phyloP scores from a whole-genome alignment of 2,113 vertebrate genomes.

The Tor tambroides region DNA sequence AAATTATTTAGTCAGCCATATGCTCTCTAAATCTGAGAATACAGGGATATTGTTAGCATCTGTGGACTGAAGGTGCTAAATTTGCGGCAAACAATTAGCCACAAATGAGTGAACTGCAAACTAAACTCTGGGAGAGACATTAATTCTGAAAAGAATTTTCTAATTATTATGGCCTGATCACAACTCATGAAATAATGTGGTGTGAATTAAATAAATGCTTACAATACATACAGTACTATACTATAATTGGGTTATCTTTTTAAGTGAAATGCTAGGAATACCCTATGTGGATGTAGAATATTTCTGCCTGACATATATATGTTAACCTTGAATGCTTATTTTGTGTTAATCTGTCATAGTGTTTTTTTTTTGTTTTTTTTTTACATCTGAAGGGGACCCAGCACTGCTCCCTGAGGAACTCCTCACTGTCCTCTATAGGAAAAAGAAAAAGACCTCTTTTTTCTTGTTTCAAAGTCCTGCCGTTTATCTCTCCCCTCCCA shows the following conservation, averaged over 20 bases:
- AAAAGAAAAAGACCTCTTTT: background rate
- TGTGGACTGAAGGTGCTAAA: slow-evolving; percentile 2
- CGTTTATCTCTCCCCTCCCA: slow-evolving; percentile 14
- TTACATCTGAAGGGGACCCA: background rate
- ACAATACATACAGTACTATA: background rate
- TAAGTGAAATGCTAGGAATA: background rate
- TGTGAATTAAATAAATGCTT: background rate
- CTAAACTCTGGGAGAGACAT: background rate
- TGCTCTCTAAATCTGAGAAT: slow-evolving; percentile 8
- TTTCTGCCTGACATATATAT: background rate
- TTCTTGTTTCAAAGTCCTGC: background rate
- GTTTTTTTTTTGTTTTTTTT: background rate
- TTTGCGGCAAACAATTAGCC: background rate
- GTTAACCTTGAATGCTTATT: background rate
- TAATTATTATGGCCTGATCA: too few species aligned
- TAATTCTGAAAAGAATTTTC: too few species aligned
- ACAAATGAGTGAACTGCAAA: slow-evolving; percentile 1
- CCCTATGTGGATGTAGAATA: background rate
- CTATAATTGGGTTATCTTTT: background rate
- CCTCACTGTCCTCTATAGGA: background rate
- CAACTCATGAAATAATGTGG: background rate
- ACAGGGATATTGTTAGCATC: slow-evolving; percentile 4
- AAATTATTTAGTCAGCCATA: slow-evolving; percentile 22
- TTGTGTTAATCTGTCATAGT: background rate
- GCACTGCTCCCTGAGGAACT: background rate